phyloP scores from a whole-genome alignment of 2,797 vertebrate species.

The Macroramphosus scolopax region DNA sequence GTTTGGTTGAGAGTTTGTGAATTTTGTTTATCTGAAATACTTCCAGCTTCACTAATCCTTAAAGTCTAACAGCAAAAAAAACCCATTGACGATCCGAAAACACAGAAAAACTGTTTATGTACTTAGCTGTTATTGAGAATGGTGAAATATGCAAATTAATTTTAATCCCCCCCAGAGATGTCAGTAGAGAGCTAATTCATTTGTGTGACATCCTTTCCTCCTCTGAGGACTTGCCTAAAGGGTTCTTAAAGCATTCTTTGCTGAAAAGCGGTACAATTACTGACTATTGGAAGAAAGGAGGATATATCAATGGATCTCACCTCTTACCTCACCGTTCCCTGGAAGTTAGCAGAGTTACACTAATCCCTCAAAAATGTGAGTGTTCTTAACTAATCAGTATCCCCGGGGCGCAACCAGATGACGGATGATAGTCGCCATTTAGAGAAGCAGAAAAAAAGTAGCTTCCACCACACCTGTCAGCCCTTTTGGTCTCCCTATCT shows the following conservation, averaged over 20 bases:
- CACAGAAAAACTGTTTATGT: too few relatives aligned
- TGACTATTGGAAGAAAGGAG: conserved; percentile 12
- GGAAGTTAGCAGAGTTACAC: conserved; percentile 25
- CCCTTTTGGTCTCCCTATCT: conserved; percentile 63
- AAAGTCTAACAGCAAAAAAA: too few relatives aligned
- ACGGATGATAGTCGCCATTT: conserved; percentile 34
- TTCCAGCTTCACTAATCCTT: conserved; percentile 34
- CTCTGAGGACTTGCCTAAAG: too few relatives aligned
- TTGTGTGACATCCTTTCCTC: background rate
- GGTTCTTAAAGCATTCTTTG: too few relatives aligned
- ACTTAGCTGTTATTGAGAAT: too few relatives aligned
- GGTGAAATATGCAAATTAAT: too few relatives aligned
- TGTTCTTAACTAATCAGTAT: conserved; percentile 42
- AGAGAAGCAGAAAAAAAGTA: conserved; percentile 41
- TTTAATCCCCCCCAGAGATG: too few relatives aligned
- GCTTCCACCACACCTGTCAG: conserved; percentile 59
- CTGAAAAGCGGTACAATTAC: too few relatives aligned
- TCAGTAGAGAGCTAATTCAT: background rate
- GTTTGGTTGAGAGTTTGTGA: conserved; percentile 25
- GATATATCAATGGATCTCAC: conserved; percentile 10
- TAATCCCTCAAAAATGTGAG: conserved; percentile 39
- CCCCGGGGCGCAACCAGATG: conserved; percentile 34
- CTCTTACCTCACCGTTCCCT: conserved; percentile 37
- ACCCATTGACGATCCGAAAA: too few relatives aligned
- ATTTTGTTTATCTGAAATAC: conserved; percentile 20